These are phyloP conservation scores for Enoplosus armatus DNA, from an alignment of 2,797 vertebrate genomes.

Conservation along the genomic window DNA sequence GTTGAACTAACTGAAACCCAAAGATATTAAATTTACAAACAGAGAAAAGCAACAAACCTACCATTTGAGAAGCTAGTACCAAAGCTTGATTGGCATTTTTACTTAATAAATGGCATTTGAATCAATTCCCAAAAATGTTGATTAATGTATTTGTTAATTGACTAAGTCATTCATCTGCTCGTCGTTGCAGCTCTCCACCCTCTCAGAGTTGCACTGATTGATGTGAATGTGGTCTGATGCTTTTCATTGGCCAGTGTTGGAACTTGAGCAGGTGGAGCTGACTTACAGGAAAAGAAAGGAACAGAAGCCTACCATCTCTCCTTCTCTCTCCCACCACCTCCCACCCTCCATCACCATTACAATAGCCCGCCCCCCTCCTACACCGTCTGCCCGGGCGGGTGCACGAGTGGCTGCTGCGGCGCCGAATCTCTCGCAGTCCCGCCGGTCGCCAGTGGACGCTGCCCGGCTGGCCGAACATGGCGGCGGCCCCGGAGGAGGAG, in stretches of 20 bases:
- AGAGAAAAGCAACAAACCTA: not conserved
- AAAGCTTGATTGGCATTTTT: not conserved
- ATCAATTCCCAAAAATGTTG: not conserved
- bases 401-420: constrained; percentile 74
- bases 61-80: not conserved
- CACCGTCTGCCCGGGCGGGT: constrained; percentile 72
- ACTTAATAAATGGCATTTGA: not conserved
- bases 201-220: no score
- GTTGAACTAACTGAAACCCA: not conserved
- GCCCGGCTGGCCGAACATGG: constrained; percentile 90
- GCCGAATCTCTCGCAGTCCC: constrained; percentile 83
- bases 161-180: no score
- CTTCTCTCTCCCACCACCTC: not conserved
- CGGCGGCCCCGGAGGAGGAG: constrained; percentile 92
- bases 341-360: constrained; percentile 40
- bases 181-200: not conserved
- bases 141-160: not conserved
- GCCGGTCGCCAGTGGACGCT: constrained; percentile 90
- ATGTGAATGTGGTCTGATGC: not conserved
- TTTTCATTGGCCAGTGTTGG: constrained; percentile 20
- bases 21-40: not conserved
- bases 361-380: constrained; percentile 54
- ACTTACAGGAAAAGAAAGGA: constrained; percentile 33
- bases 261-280: constrained; percentile 51
- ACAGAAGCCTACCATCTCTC: constrained; percentile 15